Percentiles rank a stretch among this genome's conserved stretches.
Conservation (phyloP, 2,888 invertebrate genomes). For the Agonopterix alstromeriana region DNA sequence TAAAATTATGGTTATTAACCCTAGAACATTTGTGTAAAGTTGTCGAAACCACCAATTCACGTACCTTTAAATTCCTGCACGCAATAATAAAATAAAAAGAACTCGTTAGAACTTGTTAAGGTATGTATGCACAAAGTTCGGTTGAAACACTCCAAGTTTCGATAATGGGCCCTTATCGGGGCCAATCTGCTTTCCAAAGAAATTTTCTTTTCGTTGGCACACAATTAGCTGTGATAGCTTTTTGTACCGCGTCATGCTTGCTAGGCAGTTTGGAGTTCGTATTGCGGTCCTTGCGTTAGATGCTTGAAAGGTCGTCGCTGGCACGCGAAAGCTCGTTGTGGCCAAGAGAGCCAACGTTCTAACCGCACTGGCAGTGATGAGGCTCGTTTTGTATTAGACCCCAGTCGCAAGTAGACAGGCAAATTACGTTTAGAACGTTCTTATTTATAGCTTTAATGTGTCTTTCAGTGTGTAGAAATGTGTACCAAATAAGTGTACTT, state of each 20-base stretch:
- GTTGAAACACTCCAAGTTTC: constrained; percentile 49
- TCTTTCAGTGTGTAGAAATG: no score
- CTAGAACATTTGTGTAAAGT: constrained; percentile 30
- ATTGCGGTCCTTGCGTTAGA: constrained; percentile 7
- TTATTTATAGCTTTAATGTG: no score
- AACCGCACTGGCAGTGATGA: no score
- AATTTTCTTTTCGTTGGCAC: constrained; percentile 66
- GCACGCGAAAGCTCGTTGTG: no score
- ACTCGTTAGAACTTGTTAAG: constrained; percentile 34
- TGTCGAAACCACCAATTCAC: constrained; percentile 25
- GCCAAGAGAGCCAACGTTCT: no score
- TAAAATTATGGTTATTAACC: constrained; percentile 27
- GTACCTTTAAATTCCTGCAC: constrained; percentile 36
- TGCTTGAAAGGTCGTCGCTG: neutral
- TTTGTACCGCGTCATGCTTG: constrained; percentile 55
- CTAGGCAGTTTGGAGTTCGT: constrained; percentile 4
- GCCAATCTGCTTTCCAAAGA: constrained; percentile 51
- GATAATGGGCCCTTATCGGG: constrained; percentile 61
- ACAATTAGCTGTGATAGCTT: constrained; percentile 70
- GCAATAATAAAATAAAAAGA: constrained; percentile 53
- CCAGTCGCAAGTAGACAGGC: no score
- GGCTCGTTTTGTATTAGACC: no score
- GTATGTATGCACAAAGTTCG: constrained; percentile 46
- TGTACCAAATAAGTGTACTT: no score
- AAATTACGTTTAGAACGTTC: no score